Evolutionary conservation across 2,113 vertebrate genomes (phyloP).

Genomic region (Oreochromis spilurus): DNA sequence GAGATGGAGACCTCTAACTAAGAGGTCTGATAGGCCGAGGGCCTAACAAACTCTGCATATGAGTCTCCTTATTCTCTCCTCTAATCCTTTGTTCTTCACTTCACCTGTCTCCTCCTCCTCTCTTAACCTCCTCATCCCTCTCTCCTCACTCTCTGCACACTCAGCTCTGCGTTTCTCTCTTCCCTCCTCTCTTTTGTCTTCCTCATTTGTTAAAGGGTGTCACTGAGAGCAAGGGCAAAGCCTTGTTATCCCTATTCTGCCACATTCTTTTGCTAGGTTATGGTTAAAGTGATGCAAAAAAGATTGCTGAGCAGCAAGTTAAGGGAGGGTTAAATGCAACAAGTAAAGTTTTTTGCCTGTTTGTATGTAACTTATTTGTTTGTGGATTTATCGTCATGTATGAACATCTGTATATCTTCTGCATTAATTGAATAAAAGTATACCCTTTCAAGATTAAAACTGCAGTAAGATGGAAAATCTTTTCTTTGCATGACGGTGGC

Average conservation of each 20-base stretch:
- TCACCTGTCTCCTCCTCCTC: conserved; percentile 32
- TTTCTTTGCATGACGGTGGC: background rate
- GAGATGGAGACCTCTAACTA: conserved; percentile 52
- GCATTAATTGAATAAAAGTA: background rate
- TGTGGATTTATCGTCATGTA: background rate
- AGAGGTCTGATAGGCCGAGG: conserved; percentile 51
- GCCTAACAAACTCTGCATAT: conserved; percentile 46
- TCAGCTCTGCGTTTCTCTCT: conserved; percentile 32
- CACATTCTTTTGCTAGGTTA: background rate
- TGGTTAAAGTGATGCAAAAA: background rate
- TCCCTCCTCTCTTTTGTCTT: conserved; percentile 24
- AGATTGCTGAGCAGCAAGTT: background rate
- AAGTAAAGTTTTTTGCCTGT: background rate
- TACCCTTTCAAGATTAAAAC: background rate
- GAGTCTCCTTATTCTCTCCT: conserved; percentile 35
- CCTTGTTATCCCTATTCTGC: background rate
- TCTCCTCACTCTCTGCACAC: conserved; percentile 27
- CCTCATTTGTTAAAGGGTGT: conserved; percentile 47
- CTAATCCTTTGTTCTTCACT: conserved; percentile 29
- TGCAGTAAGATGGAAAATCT: background rate
- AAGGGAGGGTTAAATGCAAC: background rate
- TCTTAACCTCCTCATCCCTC: conserved; percentile 32
- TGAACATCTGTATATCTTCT: background rate
- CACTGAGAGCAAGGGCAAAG: conserved; percentile 55
- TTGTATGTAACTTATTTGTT: background rate